Base-by-base conservation (phyloP, 2,888 invertebrate species). In the Leptopilina syphax region DNA sequence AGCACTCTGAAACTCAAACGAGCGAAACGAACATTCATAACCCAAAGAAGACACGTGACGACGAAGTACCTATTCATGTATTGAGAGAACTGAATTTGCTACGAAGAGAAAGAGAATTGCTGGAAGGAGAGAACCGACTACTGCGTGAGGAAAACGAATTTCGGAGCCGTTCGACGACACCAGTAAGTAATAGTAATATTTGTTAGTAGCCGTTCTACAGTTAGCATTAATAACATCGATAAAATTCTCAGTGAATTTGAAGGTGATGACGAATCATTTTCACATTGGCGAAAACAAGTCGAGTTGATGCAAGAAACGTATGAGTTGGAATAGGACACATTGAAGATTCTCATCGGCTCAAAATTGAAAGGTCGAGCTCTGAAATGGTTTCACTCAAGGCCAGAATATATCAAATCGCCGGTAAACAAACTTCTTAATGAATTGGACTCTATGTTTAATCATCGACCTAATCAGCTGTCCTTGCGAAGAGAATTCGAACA, bases 361-460 rank as follows among this genome's bases (percentile, higher is more conserved):
- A 80, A 79, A 47, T 70, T 85, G 9, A 85, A 79, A 54, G 81
- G 77, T 1, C 68, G 77, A 76, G 85, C 85, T 0, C 79, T 82
- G 6, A 77, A 77, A 24, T 85, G 85, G 83, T 84, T 84, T n/a
- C 84, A 84, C 8, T 84, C 81, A 6, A 81, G 80, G 57, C 81
- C 85, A 0, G 82, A 83, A 3, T 80, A 85, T 60, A 66, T 83
- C 0, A 81, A 67, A 24, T 76, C 84, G 79, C 70, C 27, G 4
- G 66, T 80, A 1, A 73, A 65, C 0, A 54, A 60, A 57, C 57
- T 86, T 13, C 66, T 86, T 10, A 8, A 10, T 3, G 78, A 80
- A 68, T 84, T 86, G 82, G 76, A 77, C 12, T 34, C 77, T 6
- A 82, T 81, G 54, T 86, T 84, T 77, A 81, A 84, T 60, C 83